Evolutionary conservation across 2,797 vertebrate species (phyloP).

Genomic region (Betta splendens): DNA sequence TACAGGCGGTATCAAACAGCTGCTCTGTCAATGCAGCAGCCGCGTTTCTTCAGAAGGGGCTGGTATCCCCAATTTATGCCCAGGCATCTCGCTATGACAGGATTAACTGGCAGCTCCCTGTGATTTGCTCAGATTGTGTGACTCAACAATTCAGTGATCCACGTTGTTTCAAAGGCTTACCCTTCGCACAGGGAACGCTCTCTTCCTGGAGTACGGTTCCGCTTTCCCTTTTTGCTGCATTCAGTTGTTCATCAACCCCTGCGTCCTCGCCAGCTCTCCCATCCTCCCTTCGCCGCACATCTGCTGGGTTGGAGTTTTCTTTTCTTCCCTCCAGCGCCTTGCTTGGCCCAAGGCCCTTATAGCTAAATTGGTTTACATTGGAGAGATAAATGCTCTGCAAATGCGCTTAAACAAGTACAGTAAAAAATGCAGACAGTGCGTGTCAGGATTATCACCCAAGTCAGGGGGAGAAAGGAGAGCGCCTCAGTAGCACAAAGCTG

Average conservation of each 20-base stretch:
- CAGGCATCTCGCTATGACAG: constrained; percentile 72
- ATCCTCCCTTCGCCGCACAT: constrained; percentile 72
- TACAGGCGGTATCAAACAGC: constrained; percentile 77
- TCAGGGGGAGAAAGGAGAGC: constrained; percentile 80
- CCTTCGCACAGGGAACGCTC: constrained; percentile 77
- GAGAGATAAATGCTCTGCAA: constrained; percentile 87
- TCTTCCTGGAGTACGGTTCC: constrained; percentile 67
- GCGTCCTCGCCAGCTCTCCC: constrained; percentile 62
- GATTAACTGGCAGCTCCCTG: constrained; percentile 76
- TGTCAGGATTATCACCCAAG: constrained; percentile 86
- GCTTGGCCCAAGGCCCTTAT: constrained; percentile 83
- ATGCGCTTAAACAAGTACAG: constrained; percentile 87
- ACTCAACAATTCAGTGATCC: constrained; percentile 84
- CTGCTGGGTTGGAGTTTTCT: constrained; percentile 81
- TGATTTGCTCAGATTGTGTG: constrained; percentile 82
- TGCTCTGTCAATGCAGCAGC: constrained; percentile 74
- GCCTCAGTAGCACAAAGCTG: constrained; percentile 78
- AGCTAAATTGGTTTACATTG: constrained; percentile 89
- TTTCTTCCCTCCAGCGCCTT: constrained; percentile 73
- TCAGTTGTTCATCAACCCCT: constrained; percentile 71
- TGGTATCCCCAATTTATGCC: constrained; percentile 61
- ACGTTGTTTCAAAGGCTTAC: constrained; percentile 79
- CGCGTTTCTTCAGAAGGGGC: constrained; percentile 61
- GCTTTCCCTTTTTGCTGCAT: constrained; percentile 72
- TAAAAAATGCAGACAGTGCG: constrained; percentile 87